Evolutionary conservation across 2,888 invertebrate genomes (phyloP), one percentile per base, ranked within the genome.

Genomic region (Pyrocoelia pectoralis): DNA sequence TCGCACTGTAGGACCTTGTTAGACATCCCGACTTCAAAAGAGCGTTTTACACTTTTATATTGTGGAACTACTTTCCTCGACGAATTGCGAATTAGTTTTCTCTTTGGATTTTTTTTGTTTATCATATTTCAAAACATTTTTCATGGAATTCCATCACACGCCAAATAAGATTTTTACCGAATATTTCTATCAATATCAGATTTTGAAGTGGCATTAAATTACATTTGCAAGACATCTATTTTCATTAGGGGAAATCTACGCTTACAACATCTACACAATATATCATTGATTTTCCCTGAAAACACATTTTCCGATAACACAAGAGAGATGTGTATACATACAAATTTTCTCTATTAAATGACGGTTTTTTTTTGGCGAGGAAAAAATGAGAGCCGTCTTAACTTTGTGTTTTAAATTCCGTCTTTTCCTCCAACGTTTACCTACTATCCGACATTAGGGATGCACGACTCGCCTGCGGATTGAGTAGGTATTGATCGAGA

Each of bases 401-500:
- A 61, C 51, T 43, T 61, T 56, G n/a, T n/a, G 52, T 56, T 56
- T 61, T 56, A 57, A 52, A 52, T 58, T 52, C 56, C 49, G 57
- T 51, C 59, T 63, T 56, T n/a, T 18, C 43, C 49, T 40, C 41
- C 43, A 50, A 52, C 56, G 58, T 65, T 65, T 65, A 65, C 60
- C 56, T 56, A 65, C 52, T 52, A 56, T 60, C 61, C 28, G 24
- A 56, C 59, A 68, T 68, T 68, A 68, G 57, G 53, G 61, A 67
- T 68, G 68, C 65, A 68, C 66, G 68, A 59, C 61, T 66, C 67
- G 66, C 58, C 52, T 61, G 70, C 66, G 65, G 66, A 68, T 70
- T 68, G 68, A 69, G 70, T 70, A 67, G 63, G 68, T 71, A 71
- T 71, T 70, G 71, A 71, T 71, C 70, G 70, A 61, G 63, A 62